Evolutionary conservation across 2,888 invertebrate genomes (phyloP), one percentile per base, ranked within the genome.

Genomic region (Mystacides longicornis): DNA sequence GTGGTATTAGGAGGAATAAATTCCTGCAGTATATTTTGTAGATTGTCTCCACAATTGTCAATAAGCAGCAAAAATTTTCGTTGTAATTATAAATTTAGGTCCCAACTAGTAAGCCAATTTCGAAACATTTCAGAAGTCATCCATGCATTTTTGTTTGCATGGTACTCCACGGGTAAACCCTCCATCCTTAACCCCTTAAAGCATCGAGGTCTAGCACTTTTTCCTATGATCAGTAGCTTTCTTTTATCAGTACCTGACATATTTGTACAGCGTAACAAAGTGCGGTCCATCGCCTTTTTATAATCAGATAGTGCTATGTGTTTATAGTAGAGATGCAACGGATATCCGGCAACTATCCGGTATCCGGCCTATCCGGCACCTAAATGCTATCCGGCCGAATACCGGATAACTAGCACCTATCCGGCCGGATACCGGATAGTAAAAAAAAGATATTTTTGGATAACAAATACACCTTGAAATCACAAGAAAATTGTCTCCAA

Each of bases 61-160:
- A 59, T 48, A 59, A 59, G 54, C 51, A 59, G 58, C 37, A 59
- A 55, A 49, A 59, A 48, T 51, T 59, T 59, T 54, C 53, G 56
- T 42, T 59, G 20, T n/a, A n/a, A n/a, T n/a, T n/a, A n/a, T n/a
- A n/a, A n/a, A n/a, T n/a, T n/a, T n/a, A n/a, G n/a, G n/a, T n/a
- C n/a, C n/a, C n/a, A n/a, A n/a, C n/a, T n/a, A n/a, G n/a, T n/a
- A n/a, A n/a, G n/a, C n/a, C n/a, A 53, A 18, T 54, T 53, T 19
- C 19, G 51, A 52, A 54, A 54, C 49, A 54, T 49, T 49, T 52
- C 37, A 53, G 54, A 54, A 33, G 31, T 55, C 45, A 55, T 55
- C 48, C 54, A 55, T 48, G 47, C 50, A 46, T 59, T 59, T 59
- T 59, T 59, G 27, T 59, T 59, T n/a, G 57, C 54, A 51, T 54